Conservation (phyloP, 2,888 invertebrate species). For the Eupithecia pulchellata region DNA sequence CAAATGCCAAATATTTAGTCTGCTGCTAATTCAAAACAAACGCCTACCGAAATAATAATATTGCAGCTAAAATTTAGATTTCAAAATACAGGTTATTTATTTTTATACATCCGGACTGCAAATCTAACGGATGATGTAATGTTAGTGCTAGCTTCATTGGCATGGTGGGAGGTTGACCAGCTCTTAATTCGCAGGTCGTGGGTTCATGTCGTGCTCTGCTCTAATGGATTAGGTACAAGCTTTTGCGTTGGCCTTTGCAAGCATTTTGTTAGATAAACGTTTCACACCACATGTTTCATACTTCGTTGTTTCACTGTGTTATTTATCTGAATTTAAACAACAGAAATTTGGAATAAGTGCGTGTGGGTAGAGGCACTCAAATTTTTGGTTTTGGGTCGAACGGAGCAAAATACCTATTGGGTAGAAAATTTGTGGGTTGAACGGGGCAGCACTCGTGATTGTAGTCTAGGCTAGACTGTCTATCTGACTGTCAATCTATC, state of each 20-base stretch:
- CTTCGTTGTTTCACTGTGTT: too few species aligned
- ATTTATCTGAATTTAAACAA: too few species aligned
- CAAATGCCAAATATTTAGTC: neutral
- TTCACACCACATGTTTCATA: too few species aligned
- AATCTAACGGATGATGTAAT: neutral
- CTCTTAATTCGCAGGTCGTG: neutral
- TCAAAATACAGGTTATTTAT: conserved; percentile 10
- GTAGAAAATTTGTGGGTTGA: too few species aligned
- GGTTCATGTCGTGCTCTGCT: neutral
- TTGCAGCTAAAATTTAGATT: neutral
- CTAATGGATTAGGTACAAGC: neutral
- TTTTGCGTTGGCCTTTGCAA: neutral
- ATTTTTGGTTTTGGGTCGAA: too few species aligned
- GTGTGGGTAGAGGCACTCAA: too few species aligned
- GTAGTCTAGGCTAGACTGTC: neutral
- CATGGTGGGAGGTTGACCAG: neutral
- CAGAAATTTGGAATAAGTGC: too few species aligned
- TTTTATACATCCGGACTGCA: conserved; percentile 10
- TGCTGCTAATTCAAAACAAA: neutral
- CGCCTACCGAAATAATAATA: neutral
- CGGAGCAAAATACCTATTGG: too few species aligned
- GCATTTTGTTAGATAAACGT: neutral
- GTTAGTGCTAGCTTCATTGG: neutral
- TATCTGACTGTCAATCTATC: neutral
- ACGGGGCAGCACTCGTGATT: too few species aligned